These are phyloP conservation scores for Gymnodraco acuticeps DNA, from an alignment of 2,797 vertebrate genomes.

Conservation along the genomic window DNA sequence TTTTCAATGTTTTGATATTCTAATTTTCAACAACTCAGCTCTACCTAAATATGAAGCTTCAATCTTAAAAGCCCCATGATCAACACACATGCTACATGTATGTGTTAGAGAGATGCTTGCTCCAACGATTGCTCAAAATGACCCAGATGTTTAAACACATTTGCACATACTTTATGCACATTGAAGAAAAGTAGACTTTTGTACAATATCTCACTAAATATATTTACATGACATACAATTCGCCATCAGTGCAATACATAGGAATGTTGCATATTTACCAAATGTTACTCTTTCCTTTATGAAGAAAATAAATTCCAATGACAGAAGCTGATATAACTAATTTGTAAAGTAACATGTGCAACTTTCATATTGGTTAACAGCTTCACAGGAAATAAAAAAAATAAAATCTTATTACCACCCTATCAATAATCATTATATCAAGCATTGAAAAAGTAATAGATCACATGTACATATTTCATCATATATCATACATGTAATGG, in stretches of 20 bases:
- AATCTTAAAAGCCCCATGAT: background rate
- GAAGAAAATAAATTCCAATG: slow-evolving; percentile 89
- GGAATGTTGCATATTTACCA: slow-evolving; percentile 99
- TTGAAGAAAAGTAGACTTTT: slow-evolving; percentile 86
- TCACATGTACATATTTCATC: slow-evolving; percentile 83
- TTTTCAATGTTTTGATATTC: too few species aligned
- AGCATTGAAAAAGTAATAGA: slow-evolving; percentile 85
- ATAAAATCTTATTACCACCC: slow-evolving; percentile 81
- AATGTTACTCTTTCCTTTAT: slow-evolving; percentile 90
- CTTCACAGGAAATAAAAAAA: slow-evolving; percentile 85
- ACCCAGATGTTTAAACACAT: slow-evolving; percentile 69
- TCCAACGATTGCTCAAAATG: slow-evolving; percentile 56
- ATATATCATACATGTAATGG: slow-evolving; percentile 81
- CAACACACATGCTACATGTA: background rate
- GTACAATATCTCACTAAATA: slow-evolving; percentile 96
- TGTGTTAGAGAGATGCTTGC: slow-evolving; percentile 29
- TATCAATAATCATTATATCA: slow-evolving; percentile 80
- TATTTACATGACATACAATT: slow-evolving; percentile 97
- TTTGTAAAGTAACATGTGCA: slow-evolving; percentile 89
- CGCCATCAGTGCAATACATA: slow-evolving; percentile 97
- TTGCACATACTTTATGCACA: slow-evolving; percentile 83
- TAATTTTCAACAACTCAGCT: background rate
- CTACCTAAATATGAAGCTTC: background rate
- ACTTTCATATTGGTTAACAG: slow-evolving; percentile 85
- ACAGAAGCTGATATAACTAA: slow-evolving; percentile 88